Base-by-base conservation (phyloP, 2,888 invertebrate genomes). In the Orthonychiurus folsomi region DNA sequence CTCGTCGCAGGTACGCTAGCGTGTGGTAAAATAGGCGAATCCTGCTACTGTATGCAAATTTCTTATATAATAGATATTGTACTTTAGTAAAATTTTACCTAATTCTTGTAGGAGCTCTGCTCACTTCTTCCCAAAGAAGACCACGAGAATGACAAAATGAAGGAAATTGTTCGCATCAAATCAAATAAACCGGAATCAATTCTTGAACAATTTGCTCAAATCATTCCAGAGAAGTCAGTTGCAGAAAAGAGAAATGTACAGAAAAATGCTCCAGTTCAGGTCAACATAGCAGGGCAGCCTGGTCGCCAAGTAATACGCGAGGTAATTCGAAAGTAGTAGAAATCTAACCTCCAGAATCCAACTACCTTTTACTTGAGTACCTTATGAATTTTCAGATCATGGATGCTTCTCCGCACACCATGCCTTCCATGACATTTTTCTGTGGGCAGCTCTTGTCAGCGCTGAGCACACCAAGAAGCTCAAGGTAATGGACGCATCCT, bases 321-420 rank as follows among this genome's bases (percentile, higher is more conserved):
- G 55, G 69, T 66, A 53, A 56, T 56, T 50, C n/a, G n/a, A n/a
- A n/a, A n/a, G n/a, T n/a, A n/a, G n/a, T n/a, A n/a, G n/a, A n/a
- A n/a, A n/a, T n/a, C n/a, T n/a, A n/a, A n/a, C n/a, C n/a, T n/a
- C n/a, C n/a, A n/a, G n/a, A n/a, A n/a, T n/a, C n/a, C n/a, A n/a
- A n/a, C n/a, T n/a, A n/a, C n/a, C n/a, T n/a, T n/a, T n/a, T n/a
- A n/a, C n/a, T 56, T 60, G 50, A 56, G 5, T 26, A n/a, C n/a
- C n/a, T n/a, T n/a, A n/a, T n/a, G n/a, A n/a, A n/a, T n/a, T n/a
- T n/a, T n/a, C n/a, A 71, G 69, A 66, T 71, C 9, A 68, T 71
- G 66, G 69, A 71, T 50, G 59, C 66, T 1, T 71, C 71, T n/a
- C 71, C 71, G 2, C 69, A 71, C 56, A 69, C 71, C 20, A 71